Evolutionary conservation across 2,888 invertebrate species (phyloP), one percentile per base, ranked within the genome.

Genomic region (Allygus modestus): DNA sequence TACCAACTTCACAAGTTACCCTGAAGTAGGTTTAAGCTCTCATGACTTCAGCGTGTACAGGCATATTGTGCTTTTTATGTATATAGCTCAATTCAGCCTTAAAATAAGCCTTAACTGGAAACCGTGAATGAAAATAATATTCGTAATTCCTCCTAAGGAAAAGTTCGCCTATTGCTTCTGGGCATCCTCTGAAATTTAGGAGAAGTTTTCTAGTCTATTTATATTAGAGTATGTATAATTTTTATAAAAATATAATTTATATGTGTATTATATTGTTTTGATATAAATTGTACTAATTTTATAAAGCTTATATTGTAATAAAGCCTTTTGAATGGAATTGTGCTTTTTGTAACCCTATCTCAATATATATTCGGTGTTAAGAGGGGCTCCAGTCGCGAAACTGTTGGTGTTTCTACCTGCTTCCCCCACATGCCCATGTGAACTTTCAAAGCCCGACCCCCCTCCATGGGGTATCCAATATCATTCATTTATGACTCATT

Each of bases 251-350:
- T 28, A 58, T 58, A 23, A 65, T 65, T 65, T 28, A 65, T 65
- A 65, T 31, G 12, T 65, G 65, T 65, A 65, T 65, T 15, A 65
- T 65, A 65, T 65, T 65, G 65, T 65, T 28, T 58, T 28, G 28
- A 54, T 65, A 65, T 65, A 65, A 65, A 65, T 15, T 65, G 65
- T 65, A 65, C 65, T 65, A 65, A 65, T 65, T 65, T 65, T 65
- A 65, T 65, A 31, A 65, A 65, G 65, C 65, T 65, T 65, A 28
- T 65, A 65, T 17, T 65, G 28, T 65, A 65, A 65, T 31, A 65
- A 54, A 54, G 1, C 7, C 11, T 54, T 54, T 54, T 54, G n/a
- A 54, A 54, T n/a, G 54, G 4, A 54, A 54, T 46, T 37, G 37
- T 9, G 37, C 4, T 37, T 37, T 37, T 37, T n/a, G n/a, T n/a